These are phyloP conservation scores for Haemorhous mexicanus DNA, from an alignment of 2,113 vertebrate species.

Conservation along the genomic window DNA sequence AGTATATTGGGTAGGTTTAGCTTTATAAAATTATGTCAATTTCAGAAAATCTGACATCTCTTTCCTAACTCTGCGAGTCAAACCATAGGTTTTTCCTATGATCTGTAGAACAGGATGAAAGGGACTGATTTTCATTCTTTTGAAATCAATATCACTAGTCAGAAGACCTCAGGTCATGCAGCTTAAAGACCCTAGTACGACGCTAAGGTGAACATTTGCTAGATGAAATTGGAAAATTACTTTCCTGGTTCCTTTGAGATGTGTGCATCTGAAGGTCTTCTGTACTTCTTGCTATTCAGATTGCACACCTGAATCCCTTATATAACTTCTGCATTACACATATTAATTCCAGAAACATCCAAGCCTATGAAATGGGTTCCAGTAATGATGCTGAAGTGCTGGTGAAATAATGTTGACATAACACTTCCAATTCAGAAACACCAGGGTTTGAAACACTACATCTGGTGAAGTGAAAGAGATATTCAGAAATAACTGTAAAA, in stretches of 20 bases:
- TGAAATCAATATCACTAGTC: neutral
- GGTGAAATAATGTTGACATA: neutral
- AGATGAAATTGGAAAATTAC: neutral
- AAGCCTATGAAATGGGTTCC: neutral
- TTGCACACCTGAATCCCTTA: neutral
- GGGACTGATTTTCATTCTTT: neutral
- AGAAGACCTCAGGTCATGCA: neutral
- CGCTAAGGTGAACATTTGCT: neutral
- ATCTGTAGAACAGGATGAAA: neutral
- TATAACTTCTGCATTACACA: neutral
- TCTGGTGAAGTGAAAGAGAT: neutral
- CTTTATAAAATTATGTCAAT: neutral
- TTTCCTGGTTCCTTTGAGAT: neutral
- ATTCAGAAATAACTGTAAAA: neutral
- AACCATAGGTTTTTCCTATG: accelerated
- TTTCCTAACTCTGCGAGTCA: neutral
- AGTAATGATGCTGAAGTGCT: accelerated
- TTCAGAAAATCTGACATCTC: neutral
- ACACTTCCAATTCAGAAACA: neutral
- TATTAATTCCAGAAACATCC: neutral
- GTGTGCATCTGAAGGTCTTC: neutral
- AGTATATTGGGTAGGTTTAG: neutral
- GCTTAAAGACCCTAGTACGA: neutral
- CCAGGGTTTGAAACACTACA: neutral
- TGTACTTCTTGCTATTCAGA: neutral